These are phyloP conservation scores for Cepphus grylle DNA, from an alignment of 2,113 vertebrate species.

Conservation along the genomic window DNA sequence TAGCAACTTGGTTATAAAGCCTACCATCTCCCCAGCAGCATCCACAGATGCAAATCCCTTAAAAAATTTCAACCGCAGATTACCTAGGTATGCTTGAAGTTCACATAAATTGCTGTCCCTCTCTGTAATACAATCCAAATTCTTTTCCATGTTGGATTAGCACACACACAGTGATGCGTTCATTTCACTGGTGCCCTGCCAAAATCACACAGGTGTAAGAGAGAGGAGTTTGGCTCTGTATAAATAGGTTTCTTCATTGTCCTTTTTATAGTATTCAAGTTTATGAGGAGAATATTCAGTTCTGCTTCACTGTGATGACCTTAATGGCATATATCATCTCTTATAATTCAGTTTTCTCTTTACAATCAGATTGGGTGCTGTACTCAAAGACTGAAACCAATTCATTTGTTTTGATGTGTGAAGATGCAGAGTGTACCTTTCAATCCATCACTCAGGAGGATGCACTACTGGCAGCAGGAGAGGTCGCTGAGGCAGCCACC, in stretches of 20 bases:
- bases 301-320: neutral
- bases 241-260: neutral
- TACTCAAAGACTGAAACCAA: neutral
- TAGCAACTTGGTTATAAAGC: neutral
- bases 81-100: neutral
- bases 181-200: neutral
- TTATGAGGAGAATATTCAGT: neutral
- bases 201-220: neutral
- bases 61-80: neutral
- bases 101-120: neutral
- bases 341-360: neutral
- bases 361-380: neutral
- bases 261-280: neutral
- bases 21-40: neutral
- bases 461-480: neutral
- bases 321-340: neutral
- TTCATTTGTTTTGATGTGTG: neutral
- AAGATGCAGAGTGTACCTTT: neutral
- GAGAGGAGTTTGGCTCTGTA: neutral
- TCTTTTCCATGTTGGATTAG: neutral
- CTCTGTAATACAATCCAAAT: neutral
- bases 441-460: neutral
- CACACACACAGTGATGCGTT: accelerated
- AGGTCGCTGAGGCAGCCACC: neutral
- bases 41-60: neutral